Conservation (phyloP, 2,797 vertebrate genomes). For the Simalia tracyae region DNA sequence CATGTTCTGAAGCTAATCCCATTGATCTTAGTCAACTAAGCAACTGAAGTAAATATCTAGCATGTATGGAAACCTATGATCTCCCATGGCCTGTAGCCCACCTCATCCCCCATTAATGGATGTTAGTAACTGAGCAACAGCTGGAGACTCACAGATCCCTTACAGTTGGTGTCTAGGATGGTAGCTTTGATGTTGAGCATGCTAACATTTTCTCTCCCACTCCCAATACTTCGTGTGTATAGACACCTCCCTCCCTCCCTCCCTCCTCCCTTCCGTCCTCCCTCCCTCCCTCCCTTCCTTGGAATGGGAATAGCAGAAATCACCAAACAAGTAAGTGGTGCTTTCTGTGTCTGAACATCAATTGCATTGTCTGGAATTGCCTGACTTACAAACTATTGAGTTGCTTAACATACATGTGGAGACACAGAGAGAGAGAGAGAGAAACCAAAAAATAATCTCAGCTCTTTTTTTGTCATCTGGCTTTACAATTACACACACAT, state of each 20-base stretch:
- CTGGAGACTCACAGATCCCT: background rate
- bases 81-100: background rate
- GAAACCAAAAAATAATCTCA: constrained; percentile 7
- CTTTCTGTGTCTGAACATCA: constrained; percentile 26
- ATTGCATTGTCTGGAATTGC: constrained; percentile 26
- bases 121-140: background rate
- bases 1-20: background rate
- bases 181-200: background rate
- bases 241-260: constrained; percentile 21
- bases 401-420: constrained; percentile 11
- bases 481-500: background rate
- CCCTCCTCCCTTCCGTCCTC: constrained; percentile 11
- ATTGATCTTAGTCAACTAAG: background rate
- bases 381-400: background rate
- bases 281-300: constrained; percentile 25
- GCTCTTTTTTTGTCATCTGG: constrained; percentile 28
- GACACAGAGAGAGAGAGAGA: background rate
- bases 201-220: constrained; percentile 16
- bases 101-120: background rate
- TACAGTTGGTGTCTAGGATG: background rate
- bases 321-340: constrained; percentile 17
- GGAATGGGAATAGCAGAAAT: constrained; percentile 19
- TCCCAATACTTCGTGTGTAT: background rate
- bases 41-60: background rate
- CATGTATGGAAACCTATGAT: background rate